These are phyloP conservation scores for Temnothorax nylanderi DNA, from an alignment of 1,140 invertebrate species.

Conservation along the genomic window DNA sequence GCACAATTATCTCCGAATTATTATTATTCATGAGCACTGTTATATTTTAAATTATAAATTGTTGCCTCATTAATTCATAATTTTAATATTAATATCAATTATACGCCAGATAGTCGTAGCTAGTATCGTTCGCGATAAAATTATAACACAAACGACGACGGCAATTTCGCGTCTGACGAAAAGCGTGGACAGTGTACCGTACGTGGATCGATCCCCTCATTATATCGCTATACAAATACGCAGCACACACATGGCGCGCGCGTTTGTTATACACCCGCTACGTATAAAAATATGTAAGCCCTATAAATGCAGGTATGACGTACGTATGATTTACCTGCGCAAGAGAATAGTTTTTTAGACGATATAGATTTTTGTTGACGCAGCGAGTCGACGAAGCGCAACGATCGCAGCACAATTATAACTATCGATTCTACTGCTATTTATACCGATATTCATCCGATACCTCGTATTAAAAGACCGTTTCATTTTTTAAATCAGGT, in stretches of 20 bases:
- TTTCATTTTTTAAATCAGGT: slow-evolving; percentile 15
- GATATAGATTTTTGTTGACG: slow-evolving; percentile 47
- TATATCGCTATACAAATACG: neutral
- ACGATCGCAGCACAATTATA: slow-evolving; percentile 48
- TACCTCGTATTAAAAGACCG: slow-evolving; percentile 19
- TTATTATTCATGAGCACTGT: slow-evolving; percentile 10
- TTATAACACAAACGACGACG: neutral
- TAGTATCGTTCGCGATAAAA: neutral
- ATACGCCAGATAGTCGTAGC: neutral
- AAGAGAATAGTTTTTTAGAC: slow-evolving; percentile 45
- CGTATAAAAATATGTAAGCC: slow-evolving; percentile 28
- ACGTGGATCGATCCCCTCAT: slow-evolving; percentile 30
- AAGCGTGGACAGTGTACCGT: neutral
- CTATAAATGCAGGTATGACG: slow-evolving; percentile 44
- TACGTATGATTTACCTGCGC: slow-evolving; percentile 31
- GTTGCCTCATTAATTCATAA: slow-evolving; percentile 37
- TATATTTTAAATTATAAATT: neutral
- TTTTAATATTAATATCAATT: slow-evolving; percentile 28
- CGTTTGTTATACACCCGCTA: neutral
- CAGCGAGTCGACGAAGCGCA: slow-evolving; percentile 43
- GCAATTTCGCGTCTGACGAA: neutral
- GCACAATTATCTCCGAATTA: slow-evolving; percentile 34
- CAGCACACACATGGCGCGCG: neutral
- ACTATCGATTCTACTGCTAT: slow-evolving; percentile 49
- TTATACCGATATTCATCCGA: slow-evolving; percentile 7